A percentile compares a stretch with the other conserved stretches of the same genome.
These are phyloP conservation scores for Bostrychus sinensis DNA, from an alignment of 2,113 vertebrate species.

Conservation along the genomic window DNA sequence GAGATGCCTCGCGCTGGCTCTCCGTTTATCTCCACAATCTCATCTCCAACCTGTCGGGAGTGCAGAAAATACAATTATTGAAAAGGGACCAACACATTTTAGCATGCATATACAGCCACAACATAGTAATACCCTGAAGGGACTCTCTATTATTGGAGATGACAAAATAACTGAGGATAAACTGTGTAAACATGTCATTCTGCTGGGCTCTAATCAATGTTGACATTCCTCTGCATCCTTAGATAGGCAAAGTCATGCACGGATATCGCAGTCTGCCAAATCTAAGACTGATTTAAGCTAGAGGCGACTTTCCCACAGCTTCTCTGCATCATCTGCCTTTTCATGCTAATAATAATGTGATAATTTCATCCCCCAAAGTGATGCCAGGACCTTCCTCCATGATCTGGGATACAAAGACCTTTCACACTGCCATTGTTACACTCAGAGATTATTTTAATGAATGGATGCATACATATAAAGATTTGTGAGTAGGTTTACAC, in stretches of 20 bases:
- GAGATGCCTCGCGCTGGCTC: constrained; percentile 97
- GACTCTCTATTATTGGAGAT: constrained; percentile 50
- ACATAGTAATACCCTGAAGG: constrained; percentile 26
- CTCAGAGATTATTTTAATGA: background rate
- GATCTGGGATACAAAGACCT: background rate
- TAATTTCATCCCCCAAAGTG: constrained; percentile 12
- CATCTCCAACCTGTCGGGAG: constrained; percentile 90
- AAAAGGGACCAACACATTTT: constrained; percentile 7
- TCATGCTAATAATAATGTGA: constrained; percentile 27
- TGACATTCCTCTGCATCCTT: constrained; percentile 82
- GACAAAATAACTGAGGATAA: constrained; percentile 50
- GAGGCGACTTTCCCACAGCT: constrained; percentile 16
- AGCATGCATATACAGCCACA: background rate
- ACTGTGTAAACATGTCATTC: constrained; percentile 52
- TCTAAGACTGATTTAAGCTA: constrained; percentile 32
- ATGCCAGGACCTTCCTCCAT: background rate
- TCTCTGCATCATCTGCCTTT: constrained; percentile 5
- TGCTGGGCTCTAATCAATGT: constrained; percentile 50
- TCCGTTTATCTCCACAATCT: constrained; percentile 98
- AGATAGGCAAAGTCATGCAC: constrained; percentile 54
- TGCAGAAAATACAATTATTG: constrained; percentile 12
- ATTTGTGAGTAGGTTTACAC: too few species aligned
- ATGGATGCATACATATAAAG: too few species aligned
- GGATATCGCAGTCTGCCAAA: constrained; percentile 48
- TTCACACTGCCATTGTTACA: background rate